Evolutionary conservation across 2,797 vertebrate species (phyloP).

Genomic region (Pipistrellus pipistrellus): DNA sequence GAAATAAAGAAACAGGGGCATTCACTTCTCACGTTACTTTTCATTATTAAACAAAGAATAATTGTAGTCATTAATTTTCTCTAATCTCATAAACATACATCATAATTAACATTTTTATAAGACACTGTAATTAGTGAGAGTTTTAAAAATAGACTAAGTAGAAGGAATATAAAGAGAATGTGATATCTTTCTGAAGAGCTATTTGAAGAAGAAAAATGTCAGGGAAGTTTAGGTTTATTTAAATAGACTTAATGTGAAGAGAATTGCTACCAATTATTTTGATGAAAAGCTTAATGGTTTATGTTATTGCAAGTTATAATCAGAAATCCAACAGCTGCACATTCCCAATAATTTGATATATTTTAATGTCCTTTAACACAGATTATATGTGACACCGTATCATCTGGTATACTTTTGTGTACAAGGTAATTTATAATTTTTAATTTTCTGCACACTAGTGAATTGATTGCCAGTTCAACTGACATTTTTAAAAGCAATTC

Average conservation of each 20-base stretch:
- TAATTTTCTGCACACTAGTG: background rate
- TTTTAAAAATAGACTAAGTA: conserved; percentile 72
- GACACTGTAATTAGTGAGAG: conserved; percentile 65
- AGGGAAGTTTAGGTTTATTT: conserved; percentile 69
- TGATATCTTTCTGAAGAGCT: conserved; percentile 71
- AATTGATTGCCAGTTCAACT: background rate
- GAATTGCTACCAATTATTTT: conserved; percentile 58
- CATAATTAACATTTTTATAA: conserved; percentile 67
- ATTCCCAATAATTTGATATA: background rate
- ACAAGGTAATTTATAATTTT: background rate
- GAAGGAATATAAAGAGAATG: conserved; percentile 49
- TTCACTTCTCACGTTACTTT: conserved; percentile 22
- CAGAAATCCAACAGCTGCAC: background rate
- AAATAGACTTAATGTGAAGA: conserved; percentile 68
- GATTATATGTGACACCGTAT: background rate
- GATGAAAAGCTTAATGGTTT: conserved; percentile 56
- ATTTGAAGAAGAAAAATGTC: conserved; percentile 73
- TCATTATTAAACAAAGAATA: conserved; percentile 65
- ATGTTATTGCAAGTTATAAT: background rate
- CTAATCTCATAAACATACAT: conserved; percentile 63
- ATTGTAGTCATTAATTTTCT: conserved; percentile 63
- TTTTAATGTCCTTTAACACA: background rate
- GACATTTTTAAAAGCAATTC: background rate
- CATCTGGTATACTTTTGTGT: background rate
- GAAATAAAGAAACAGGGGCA: background rate